phyloP scores from a whole-genome alignment of 1,140 invertebrate species.

The Parapsyche elsis region DNA sequence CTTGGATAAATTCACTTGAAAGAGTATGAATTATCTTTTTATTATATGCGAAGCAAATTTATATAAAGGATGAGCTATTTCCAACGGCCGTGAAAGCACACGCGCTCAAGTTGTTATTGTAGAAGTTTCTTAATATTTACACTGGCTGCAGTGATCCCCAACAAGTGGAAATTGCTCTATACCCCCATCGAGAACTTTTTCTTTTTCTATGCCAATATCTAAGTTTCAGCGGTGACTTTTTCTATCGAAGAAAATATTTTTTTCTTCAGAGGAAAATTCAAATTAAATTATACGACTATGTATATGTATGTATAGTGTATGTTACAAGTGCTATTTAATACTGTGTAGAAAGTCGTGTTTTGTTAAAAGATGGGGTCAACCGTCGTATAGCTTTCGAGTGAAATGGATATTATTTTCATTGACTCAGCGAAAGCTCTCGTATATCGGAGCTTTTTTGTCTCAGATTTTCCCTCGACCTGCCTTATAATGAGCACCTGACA shows the following conservation, averaged over 20 bases:
- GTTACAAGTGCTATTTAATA: no score
- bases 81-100: background rate
- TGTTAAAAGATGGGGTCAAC: no score
- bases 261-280: background rate
- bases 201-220: background rate
- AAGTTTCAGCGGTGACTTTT: background rate
- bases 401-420: background rate
- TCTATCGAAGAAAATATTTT: background rate
- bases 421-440: background rate
- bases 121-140: slow-evolving; percentile 30
- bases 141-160: background rate
- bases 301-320: no score
- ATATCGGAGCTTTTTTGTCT: slow-evolving; percentile 17
- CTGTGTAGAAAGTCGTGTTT: no score
- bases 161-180: slow-evolving; percentile 4
- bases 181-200: background rate
- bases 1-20: no score
- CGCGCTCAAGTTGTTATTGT: background rate
- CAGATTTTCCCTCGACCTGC: background rate
- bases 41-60: no score
- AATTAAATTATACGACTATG: no score
- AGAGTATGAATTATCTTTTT: no score
- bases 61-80: background rate
- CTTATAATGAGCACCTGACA: slow-evolving; percentile 34
- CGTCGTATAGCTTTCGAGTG: no score